These are phyloP conservation scores for Cyphomyrus discorhynchus DNA, from an alignment of 2,113 vertebrate genomes.

Conservation along the genomic window DNA sequence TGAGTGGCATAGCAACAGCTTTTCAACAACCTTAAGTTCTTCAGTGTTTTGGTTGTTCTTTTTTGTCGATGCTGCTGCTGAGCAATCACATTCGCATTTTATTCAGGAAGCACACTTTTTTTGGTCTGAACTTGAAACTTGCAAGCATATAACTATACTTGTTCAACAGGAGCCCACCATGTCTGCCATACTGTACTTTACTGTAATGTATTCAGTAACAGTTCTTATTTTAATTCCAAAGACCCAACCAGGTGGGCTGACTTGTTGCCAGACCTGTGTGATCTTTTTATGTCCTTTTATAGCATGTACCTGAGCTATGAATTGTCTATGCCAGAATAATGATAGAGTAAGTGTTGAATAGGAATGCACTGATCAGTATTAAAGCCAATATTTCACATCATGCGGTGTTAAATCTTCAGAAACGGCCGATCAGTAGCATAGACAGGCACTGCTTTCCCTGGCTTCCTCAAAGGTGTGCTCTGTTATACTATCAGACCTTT, in stretches of 20 bases:
- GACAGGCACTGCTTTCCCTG: not conserved
- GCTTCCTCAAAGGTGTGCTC: not conserved
- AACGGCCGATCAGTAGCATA: not conserved
- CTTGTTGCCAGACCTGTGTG: not conserved
- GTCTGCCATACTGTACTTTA: not conserved
- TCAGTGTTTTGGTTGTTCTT: too few species aligned
- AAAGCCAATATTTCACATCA: not conserved
- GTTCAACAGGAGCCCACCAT: not conserved
- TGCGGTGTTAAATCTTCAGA: not conserved
- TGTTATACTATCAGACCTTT: not conserved
- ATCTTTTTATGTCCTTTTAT: not conserved
- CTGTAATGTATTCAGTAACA: too few species aligned
- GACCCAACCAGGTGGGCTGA: not conserved
- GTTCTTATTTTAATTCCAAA: not conserved
- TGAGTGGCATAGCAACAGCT: too few species aligned
- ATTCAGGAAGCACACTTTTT: too few species aligned
- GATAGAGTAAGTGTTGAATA: not conserved
- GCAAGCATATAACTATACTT: not conserved
- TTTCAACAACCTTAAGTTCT: too few species aligned
- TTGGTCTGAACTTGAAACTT: not conserved
- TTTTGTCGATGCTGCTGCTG: too few species aligned
- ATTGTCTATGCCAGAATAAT: not conserved
- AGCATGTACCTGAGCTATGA: not conserved
- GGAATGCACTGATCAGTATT: not conserved
- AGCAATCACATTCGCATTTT: too few species aligned